Base-by-base conservation (phyloP, 2,888 invertebrate genomes). In the Patella depressa region DNA sequence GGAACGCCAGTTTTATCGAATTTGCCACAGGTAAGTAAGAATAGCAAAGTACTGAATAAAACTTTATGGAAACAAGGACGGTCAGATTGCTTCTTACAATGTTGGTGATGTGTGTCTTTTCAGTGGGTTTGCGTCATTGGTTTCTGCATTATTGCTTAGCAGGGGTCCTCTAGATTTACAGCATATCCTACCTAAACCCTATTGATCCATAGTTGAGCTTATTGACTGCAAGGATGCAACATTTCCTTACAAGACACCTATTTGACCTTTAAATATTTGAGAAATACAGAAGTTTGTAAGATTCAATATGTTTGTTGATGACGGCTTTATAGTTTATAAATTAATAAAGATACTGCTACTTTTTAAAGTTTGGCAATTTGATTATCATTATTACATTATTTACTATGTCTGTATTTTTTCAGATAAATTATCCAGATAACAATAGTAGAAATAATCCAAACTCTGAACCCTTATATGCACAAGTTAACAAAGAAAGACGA, bases 391-490 rank as follows among this genome's bases (percentile, higher is more conserved):
- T 12, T 17, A 57, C 34, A 53, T 17, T 55, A 19, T 73, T 54
- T 17, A 57, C n/a, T 54, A 65, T 19, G 3, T 65, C 65, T 19
- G 3, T 19, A 19, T 7, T 71, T 34, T 15, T 72, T 72, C 72
- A 53, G 45, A 72, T 19, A 29, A n/a, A 19, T 53, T 72, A 19
- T n/a, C 72, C 53, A 29, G n/a, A 53, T 72, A 34, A 71, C 19
- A 29, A n/a, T 9, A 53, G 71, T 72, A 45, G 34, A 14, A n/a
- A 72, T 15, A 53, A 12, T 65, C 24, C 65, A 19, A 73, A 71
- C 14, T 54, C 76, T 15, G 89, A 90, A 76, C 90, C 89, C 7
- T 81, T 90, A 24, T 90, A 90, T 83, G 90, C 90, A 74, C 85
- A 88, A 75, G 90, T 90, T 73, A 87, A 90, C 81, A 90, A 88